Conservation (phyloP, 2,113 vertebrate genomes). For the Amazona guildingii region DNA sequence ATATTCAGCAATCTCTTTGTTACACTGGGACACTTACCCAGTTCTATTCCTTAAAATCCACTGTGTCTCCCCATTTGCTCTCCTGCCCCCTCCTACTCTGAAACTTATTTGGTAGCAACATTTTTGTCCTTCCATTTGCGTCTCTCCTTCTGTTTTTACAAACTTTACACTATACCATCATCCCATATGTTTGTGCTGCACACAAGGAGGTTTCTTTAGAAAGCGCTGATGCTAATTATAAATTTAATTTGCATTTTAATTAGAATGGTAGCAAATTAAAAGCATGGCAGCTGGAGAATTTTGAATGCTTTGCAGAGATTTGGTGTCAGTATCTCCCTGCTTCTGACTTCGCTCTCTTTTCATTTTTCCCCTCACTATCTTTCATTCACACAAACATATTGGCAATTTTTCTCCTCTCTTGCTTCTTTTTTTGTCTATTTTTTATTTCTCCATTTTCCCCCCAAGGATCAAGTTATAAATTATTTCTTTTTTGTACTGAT, state of each 20-base stretch:
- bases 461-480: conserved; percentile 69
- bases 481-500: conserved; percentile 70
- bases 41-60: conserved; percentile 36
- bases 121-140: conserved; percentile 56
- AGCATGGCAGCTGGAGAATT: conserved; percentile 99
- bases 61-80: neutral
- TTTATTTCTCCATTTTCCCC: conserved; percentile 31
- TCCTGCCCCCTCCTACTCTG: conserved; percentile 1
- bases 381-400: conserved; percentile 77
- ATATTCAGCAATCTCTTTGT: conserved; percentile 82
- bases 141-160: conserved; percentile 75
- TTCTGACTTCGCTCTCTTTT: conserved; percentile 79
- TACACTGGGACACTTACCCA: conserved; percentile 68
- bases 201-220: conserved; percentile 96
- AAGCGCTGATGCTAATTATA: conserved; percentile 99
- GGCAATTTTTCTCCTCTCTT: conserved; percentile 62
- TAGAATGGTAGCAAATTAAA: conserved; percentile 99
- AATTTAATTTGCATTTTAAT: conserved; percentile 99
- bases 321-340: conserved; percentile 83
- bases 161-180: conserved; percentile 80
- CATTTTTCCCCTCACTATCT: conserved; percentile 76
- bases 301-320: conserved; percentile 92
- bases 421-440: conserved; percentile 49
- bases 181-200: conserved; percentile 96
- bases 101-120: conserved; percentile 48